A percentile compares a stretch with the other conserved stretches of the same genome.
phyloP scores from a whole-genome alignment of 2,113 vertebrate genomes.

The Cochlearius cochlearius region DNA sequence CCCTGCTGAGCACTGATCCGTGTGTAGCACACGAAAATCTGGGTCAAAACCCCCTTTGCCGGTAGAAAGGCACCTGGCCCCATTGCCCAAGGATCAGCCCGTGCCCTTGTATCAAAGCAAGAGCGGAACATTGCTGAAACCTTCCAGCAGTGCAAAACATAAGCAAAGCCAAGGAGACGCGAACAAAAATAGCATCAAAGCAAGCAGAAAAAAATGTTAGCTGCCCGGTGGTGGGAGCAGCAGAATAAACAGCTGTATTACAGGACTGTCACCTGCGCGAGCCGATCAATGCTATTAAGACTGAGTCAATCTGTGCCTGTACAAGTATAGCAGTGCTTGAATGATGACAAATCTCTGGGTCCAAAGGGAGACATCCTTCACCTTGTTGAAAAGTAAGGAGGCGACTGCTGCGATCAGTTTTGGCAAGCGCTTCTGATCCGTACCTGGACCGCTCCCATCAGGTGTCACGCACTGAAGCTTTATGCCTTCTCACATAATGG shows the following conservation, averaged over 20 bases:
- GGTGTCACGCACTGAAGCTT: not conserved
- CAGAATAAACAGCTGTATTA: not conserved
- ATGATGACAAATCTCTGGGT: slow-evolving; percentile 1
- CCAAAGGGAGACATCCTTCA: slow-evolving; percentile 25
- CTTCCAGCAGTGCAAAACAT: not conserved
- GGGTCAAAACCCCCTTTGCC: not conserved
- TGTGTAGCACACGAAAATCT: not conserved
- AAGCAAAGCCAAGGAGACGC: not conserved
- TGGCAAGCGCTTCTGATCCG: not conserved
- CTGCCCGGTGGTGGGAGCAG: not conserved
- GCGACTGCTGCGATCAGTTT: not conserved
- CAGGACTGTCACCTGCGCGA: not conserved
- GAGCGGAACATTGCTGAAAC: not conserved
- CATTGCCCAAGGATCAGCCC: not conserved
- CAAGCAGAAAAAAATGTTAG: not conserved
- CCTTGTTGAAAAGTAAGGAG: not conserved
- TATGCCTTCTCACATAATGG: not conserved
- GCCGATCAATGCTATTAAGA: not conserved
- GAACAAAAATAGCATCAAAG: not conserved
- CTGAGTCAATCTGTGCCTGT: not conserved
- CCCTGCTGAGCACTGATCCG: not conserved
- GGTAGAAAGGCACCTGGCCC: not conserved
- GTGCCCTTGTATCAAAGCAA: not conserved
- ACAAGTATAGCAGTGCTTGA: not conserved
- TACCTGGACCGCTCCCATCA: not conserved